Evolutionary conservation across 2,113 vertebrate species (phyloP), one percentile per base, ranked within the genome.

Genomic region (Orycteropus afer): DNA sequence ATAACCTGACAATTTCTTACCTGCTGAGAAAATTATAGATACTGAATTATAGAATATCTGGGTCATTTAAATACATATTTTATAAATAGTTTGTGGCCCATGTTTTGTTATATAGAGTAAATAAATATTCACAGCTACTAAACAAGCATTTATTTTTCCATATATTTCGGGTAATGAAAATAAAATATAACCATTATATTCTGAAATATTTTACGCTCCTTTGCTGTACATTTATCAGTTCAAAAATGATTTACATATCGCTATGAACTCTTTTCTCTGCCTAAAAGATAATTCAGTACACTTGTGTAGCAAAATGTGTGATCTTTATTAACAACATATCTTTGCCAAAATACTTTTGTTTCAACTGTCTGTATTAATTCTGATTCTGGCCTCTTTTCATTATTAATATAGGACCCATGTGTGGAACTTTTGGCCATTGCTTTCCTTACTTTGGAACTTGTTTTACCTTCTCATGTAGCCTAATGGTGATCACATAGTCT

Each of bases 371-470:
- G 0, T 78, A 49, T 79, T 59, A 92, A 74, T 85, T 78, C 13
- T 13, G 53, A 14, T 61, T 42, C 5, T 77, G 4, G 1, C 6
- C 23, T 81, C 13, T 53, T 25, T 73, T 67, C 78, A 23, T 42
- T 85, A 85, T 93, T 73, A 65, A 47, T 67, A 9, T 11, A 73
- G 32, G 17, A 0, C 5, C 0, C 45, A 3, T 63, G 23, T 82
- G 9, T 67, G 0, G 32, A 87, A 25, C 22, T 0, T 59, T 82
- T 65, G 20, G 25, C 27, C 25, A 29, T 55, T 90, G 45, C 34
- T 86, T 93, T 82, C 12, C 42, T 79, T 84, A 55, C 49, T 95
- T 10, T 59, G 61, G 47, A 97, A 59, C 53, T 91, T 7, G 3
- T 57, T 12, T 86, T 74, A 17, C 14, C 73, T 90, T 91, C 17